Base-by-base conservation (phyloP, 2,888 invertebrate genomes). In the Xestia xanthographa region DNA sequence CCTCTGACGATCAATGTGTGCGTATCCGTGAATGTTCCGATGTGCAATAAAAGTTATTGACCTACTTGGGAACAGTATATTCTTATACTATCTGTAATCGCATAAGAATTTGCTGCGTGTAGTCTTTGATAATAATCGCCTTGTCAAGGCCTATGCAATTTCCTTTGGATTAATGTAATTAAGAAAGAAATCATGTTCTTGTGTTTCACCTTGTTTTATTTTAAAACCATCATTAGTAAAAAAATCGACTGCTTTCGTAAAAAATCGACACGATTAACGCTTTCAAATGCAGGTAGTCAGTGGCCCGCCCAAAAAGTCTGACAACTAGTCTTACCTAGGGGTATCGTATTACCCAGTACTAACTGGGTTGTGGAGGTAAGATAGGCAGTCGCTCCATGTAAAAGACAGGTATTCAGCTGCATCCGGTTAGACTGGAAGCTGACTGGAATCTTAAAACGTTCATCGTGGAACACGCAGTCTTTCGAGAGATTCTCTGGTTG, bases 1-100 rank as follows among this genome's bases (percentile, higher is more conserved):
- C 86, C 77, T 74, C n/a, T 67, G 43, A 45, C 65, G 62, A 84
- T 86, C 72, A 77, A 75, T 65, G 66, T 73, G 71, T 75, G 75
- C 71, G 72, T 69, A 78, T 84, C 75, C 77, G 68, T 65, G 50
- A 75, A 67, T 45, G 41, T 66, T 43, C 11, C 26, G 43, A 48
- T 62, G 70, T 56, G 67, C 53, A 84, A 69, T 75, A 62, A 68
- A 72, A 38, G 22, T 56, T n/a, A 74, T 75, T 66, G 62, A 79
- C 66, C 67, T 69, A 75, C 56, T 73, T 75, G 34, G 26, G 2
- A 60, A 60, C 26, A 43, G 69, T 3, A 43, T 41, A 60, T 50
- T 69, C 45, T 58, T 69, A 1, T 48, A 56, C 22, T n/a, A 66
- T 63, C 26, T 63, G 41, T 41, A 63, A 63, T 63, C n/a, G 17